Evolutionary conservation across 2,888 invertebrate species (phyloP), one percentile per base, ranked within the genome.

Genomic region (Tethea ocularis): DNA sequence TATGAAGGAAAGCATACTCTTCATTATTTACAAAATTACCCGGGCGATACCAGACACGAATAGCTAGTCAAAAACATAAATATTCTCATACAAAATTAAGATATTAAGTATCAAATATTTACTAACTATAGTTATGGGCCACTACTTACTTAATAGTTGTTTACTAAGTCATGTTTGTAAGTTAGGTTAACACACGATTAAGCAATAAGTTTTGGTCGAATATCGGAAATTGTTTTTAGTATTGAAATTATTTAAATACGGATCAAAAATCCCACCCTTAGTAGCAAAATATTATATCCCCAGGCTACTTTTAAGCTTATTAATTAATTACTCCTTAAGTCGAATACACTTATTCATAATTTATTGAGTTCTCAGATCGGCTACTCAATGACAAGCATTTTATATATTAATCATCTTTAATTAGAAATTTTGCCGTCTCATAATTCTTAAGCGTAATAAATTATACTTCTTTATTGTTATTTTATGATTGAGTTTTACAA

Each of bases 351-450:
- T 29, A 53, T 26, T 17, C 29, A 53, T 29, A 29, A 53, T 53
- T 53, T 53, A 53, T 46, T 29, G 29, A 53, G 52, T 52, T 52
- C 26, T 24, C 29, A 52, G 26, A 46, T 46, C 17, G 46, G 46
- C 46, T 46, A 20, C 26, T 53, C 29, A 53, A 53, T 53, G 52
- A 53, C 52, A 53, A 53, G 52, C 52, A 29, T 29, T 53, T 53
- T 13, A 11, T 29, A 29, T 29, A 53, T 53, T 53, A 53, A 53
- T 53, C 52, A 53, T 53, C 52, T 26, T 53, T 53, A 53, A 29
- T 29, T 29, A 17, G 52, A 46, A 29, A 53, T 53, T 53, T 53
- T 17, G 52, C 52, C 20, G 52, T 53, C 52, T 20, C 52, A 53
- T 53, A 29, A 53, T 53, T 53, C 52, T 53, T 26, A 29, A 53